A percentile compares a stretch with the other conserved stretches of the same genome.
Conservation (phyloP, 2,888 invertebrate species). For the Ichneumon xanthorius region DNA sequence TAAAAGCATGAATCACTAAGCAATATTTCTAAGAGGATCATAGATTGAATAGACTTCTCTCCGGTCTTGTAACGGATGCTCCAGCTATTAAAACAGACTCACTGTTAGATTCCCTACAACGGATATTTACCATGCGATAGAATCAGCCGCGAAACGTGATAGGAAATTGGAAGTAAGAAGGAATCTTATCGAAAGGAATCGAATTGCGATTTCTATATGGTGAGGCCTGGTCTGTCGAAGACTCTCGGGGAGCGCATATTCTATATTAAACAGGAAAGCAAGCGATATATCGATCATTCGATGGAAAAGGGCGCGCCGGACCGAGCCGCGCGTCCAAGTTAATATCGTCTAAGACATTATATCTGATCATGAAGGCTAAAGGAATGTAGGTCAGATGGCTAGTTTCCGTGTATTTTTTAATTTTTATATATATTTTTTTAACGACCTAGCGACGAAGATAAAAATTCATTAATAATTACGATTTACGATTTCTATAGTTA, state of each 20-base stretch:
- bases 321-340: too few species aligned
- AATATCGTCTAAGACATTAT: neutral
- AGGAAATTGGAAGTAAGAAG: conserved; percentile 1
- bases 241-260: too few species aligned
- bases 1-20: neutral
- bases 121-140: conserved; percentile 11
- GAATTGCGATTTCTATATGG: neutral
- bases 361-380: neutral
- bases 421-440: too few species aligned
- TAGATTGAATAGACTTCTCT: neutral
- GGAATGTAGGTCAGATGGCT: neutral
- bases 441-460: neutral
- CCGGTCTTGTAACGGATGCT: conserved; percentile 33
- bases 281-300: too few species aligned
- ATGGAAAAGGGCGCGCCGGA: too few species aligned
- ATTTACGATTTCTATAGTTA: neutral
- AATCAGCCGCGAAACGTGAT: conserved; percentile 27
- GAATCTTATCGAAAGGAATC: neutral
- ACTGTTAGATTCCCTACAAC: conserved; percentile 12
- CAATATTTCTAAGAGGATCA: conserved; percentile 18
- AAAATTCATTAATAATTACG: neutral
- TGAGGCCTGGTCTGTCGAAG: too few species aligned
- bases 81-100: neutral
- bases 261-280: too few species aligned
- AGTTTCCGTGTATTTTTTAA: neutral